Evolutionary conservation across 2,113 vertebrate species (phyloP).

Genomic region (Oostethus manadensis): DNA sequence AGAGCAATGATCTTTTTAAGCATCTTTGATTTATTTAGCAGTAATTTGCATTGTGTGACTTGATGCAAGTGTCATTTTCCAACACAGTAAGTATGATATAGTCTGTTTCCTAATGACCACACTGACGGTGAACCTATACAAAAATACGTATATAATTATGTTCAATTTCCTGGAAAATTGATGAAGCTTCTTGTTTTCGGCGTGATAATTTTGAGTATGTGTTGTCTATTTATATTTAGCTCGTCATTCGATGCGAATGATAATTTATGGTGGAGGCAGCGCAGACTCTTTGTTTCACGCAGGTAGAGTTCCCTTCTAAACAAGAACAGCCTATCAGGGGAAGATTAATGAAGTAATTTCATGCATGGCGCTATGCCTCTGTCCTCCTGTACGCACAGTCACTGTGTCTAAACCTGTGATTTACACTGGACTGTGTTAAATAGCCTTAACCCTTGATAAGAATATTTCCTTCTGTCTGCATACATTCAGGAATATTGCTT

Average conservation of each 20-base stretch:
- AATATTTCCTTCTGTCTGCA: slow-evolving; percentile 62
- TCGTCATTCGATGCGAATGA: slow-evolving; percentile 58
- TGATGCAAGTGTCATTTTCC: slow-evolving; percentile 3
- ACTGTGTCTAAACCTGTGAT: slow-evolving; percentile 72
- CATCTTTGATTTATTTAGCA: slow-evolving; percentile 20
- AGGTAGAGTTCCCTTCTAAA: slow-evolving; percentile 71
- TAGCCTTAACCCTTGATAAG: slow-evolving; percentile 69
- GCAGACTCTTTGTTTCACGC: slow-evolving; percentile 70
- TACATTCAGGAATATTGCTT: slow-evolving; percentile 12
- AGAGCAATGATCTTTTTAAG: slow-evolving; percentile 28
- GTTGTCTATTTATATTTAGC: slow-evolving; percentile 52
- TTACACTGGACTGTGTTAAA: slow-evolving; percentile 69
- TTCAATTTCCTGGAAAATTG: slow-evolving; percentile 37
- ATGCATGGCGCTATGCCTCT: slow-evolving; percentile 75
- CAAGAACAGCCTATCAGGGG: slow-evolving; percentile 70
- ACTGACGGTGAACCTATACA: slow-evolving; percentile 26
- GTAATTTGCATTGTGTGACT: slow-evolving; percentile 19
- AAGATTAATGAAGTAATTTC: slow-evolving; percentile 83
- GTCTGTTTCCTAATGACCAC: neutral
- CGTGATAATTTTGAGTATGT: slow-evolving; percentile 22
- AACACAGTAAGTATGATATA: slow-evolving; percentile 8
- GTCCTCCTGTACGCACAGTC: slow-evolving; percentile 56
- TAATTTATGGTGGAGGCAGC: slow-evolving; percentile 58
- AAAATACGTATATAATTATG: slow-evolving; percentile 45
- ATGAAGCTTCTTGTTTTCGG: slow-evolving; percentile 42